A percentile compares a stretch with the other conserved stretches of the same genome.
Evolutionary conservation across 2,888 invertebrate genomes (phyloP).

Genomic region (Leptinotarsa rubiginosa): DNA sequence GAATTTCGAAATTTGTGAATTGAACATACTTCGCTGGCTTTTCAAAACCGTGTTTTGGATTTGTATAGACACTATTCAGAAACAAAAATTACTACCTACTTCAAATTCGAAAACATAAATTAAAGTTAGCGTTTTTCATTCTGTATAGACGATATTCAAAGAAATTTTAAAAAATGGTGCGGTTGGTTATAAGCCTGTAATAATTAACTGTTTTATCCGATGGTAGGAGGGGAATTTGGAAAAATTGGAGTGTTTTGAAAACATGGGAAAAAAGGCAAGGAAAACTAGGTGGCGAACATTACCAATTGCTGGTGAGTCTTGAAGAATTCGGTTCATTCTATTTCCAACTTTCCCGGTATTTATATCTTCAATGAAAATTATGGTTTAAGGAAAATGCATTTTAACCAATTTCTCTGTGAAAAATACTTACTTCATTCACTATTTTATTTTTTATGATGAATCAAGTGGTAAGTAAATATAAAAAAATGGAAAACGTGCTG

Average conservation of each 20-base stretch:
- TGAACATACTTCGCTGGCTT: slow-evolving; percentile 13
- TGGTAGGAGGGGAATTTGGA: slow-evolving; percentile 42
- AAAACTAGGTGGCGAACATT: slow-evolving; percentile 75
- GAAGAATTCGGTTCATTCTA: no score
- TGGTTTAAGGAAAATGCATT: no score
- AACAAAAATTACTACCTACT: neutral
- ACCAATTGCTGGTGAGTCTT: slow-evolving; percentile 69
- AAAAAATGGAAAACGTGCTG: neutral
- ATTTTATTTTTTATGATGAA: no score
- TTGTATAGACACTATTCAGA: neutral
- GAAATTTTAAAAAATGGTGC: neutral
- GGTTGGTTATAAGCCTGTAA: slow-evolving; percentile 1
- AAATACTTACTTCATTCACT: no score
- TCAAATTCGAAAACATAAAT: neutral
- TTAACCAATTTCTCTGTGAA: no score
- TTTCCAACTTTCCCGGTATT: no score
- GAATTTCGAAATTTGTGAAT: slow-evolving; percentile 21
- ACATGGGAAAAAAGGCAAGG: slow-evolving; percentile 73
- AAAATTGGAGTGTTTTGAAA: slow-evolving; percentile 47
- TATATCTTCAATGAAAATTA: no score
- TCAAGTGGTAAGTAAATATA: no score
- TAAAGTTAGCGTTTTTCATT: neutral
- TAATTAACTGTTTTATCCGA: slow-evolving; percentile 39
- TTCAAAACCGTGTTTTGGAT: neutral
- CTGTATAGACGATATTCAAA: slow-evolving; percentile 1